A percentile compares a stretch with the other conserved stretches of the same genome.
These are phyloP conservation scores for Ricordea florida DNA, from an alignment of 92 coral and sea anemone species.

Conservation along the genomic window DNA sequence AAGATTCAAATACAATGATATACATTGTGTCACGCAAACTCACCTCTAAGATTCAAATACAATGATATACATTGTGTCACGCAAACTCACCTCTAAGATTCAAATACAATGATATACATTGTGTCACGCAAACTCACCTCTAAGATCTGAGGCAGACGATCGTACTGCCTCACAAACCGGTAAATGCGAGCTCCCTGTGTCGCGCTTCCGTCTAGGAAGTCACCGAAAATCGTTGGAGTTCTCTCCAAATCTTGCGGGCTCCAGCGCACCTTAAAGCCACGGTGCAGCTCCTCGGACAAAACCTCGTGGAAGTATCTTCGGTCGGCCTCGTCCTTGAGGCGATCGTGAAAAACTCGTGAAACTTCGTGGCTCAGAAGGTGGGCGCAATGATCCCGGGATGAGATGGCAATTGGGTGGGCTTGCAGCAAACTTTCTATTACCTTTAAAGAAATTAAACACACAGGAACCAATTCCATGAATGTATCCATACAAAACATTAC, in stretches of 20 bases:
- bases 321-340: conserved; percentile 86
- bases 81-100: too few relatives aligned
- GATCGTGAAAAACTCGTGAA: conserved; percentile 93
- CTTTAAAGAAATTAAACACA: conserved; percentile 21
- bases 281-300: conserved; percentile 74
- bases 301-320: conserved; percentile 76
- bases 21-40: too few relatives aligned
- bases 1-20: too few relatives aligned
- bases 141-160: conserved; percentile 70
- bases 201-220: conserved; percentile 75
- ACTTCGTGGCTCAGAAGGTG: conserved; percentile 90
- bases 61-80: too few relatives aligned
- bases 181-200: conserved; percentile 67
- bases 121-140: conserved; percentile 62
- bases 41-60: too few relatives aligned
- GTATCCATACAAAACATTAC: too few relatives aligned
- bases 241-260: conserved; percentile 54
- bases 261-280: conserved; percentile 73
- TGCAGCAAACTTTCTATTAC: conserved; percentile 92
- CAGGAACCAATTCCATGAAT: too few relatives aligned
- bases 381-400: conserved; percentile 79
- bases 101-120: not conserved
- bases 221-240: conserved; percentile 86
- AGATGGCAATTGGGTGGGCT: conserved; percentile 83
- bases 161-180: conserved; percentile 69